Base-by-base conservation (phyloP, 2,113 vertebrate species). In the Glaucidium brasilianum region DNA sequence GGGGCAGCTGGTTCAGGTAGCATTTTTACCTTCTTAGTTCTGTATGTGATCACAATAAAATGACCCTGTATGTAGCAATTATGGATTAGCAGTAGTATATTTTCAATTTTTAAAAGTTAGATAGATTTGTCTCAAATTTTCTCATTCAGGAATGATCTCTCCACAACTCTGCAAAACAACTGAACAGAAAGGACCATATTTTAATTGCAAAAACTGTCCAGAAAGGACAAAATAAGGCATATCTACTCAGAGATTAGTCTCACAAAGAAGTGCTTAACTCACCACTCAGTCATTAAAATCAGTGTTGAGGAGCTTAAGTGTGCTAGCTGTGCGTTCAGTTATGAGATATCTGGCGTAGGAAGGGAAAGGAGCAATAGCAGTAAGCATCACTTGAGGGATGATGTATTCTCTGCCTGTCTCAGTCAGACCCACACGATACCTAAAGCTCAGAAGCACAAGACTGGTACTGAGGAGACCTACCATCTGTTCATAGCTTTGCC, bases 261-360 rank as follows among this genome's bases (percentile, higher is more conserved):
- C 35, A 8, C 13, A 60, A 73, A 30, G 52, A 71, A 49, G 23
- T 59, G 15, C 23, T 76, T 66, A 69, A 43, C 30, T 89, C 43
- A 26, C 32, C 5, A 21, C 16, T 66, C 11, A 8, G 50, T 69
- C 4, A 2, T 55, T 78, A 34, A 85, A 85, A 68, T 69, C 14
- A 11, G 19, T 3, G 10, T 76, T 89, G 45, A 77, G 78, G 43
- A 62, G 29, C 20, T 90, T 55, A 56, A 56, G 27, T 11, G 3
- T 78, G 23, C 35, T 66, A 21, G 13, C 76, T 2, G 2, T 5
- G 1, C 8, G 8, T 39, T 81, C 30, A 10, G 5, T 53, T 84
- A 9, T 7, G 19, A 18, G 15, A 5, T n/a, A 17, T 66, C 77
- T 62, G 15, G 37, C 1, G 0, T 9, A 25, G 64, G 15, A 58